These are phyloP conservation scores for Thunnus thynnus DNA, from an alignment of 2,113 vertebrate species.

Conservation along the genomic window DNA sequence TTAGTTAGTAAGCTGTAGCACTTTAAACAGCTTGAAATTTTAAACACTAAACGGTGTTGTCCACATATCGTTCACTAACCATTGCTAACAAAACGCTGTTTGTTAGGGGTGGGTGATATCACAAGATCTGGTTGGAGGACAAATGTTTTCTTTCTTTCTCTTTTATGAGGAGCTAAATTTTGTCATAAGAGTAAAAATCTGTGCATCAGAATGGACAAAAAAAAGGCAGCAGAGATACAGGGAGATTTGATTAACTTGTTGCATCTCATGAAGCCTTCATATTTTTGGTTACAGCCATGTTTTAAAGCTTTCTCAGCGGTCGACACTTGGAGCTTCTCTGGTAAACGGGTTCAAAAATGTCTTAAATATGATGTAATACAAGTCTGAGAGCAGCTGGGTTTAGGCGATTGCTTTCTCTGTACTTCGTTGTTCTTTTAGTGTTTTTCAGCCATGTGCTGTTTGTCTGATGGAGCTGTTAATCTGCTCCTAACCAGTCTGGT, in stretches of 20 bases:
- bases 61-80: too few species aligned
- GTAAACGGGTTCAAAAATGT: neutral
- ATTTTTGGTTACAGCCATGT: neutral
- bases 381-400: conserved; percentile 31
- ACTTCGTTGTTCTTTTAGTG: conserved; percentile 21
- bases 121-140: too few species aligned
- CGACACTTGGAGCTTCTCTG: neutral
- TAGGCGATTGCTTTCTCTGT: conserved; percentile 6
- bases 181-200: too few species aligned
- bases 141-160: too few species aligned
- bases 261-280: neutral
- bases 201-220: too few species aligned
- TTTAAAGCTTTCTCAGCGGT: neutral
- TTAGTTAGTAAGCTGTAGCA: too few species aligned
- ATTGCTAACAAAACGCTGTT: too few species aligned
- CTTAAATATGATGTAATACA: conserved; percentile 23
- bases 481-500: conserved; percentile 39
- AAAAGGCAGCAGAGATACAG: too few species aligned
- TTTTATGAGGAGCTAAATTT: too few species aligned
- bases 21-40: too few species aligned
- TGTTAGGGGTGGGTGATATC: too few species aligned
- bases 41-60: too few species aligned
- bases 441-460: neutral
- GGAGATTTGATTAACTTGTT: neutral
- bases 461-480: conserved; percentile 22